Conservation (phyloP, 2,888 invertebrate species). For the Pollenia angustigena region DNA sequence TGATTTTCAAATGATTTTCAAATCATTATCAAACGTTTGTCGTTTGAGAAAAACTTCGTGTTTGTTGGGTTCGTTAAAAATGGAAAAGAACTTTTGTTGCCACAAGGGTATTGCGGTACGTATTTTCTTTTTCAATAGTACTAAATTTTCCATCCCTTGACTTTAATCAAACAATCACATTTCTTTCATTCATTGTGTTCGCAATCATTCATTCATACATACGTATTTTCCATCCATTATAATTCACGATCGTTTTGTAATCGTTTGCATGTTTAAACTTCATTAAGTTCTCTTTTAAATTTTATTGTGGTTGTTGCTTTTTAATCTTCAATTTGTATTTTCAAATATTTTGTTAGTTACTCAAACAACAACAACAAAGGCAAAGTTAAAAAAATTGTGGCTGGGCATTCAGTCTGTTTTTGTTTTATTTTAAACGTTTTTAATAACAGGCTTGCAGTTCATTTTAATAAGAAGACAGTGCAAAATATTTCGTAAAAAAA, state of each 20-base stretch:
- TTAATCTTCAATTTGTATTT: not conserved
- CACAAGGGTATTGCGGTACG: too few relatives aligned
- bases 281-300: constrained; percentile 36
- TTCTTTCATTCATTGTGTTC: constrained; percentile 27
- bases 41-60: too few relatives aligned
- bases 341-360: too few relatives aligned
- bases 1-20: too few relatives aligned
- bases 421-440: constrained; percentile 45
- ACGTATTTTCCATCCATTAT: not conserved
- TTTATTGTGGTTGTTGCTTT: not conserved
- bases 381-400: not conserved
- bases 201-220: not conserved
- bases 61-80: too few relatives aligned
- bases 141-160: too few relatives aligned
- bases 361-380: not conserved
- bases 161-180: constrained; percentile 20
- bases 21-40: too few relatives aligned
- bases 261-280: constrained; percentile 54
- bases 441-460: constrained; percentile 69
- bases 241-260: constrained; percentile 24
- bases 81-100: too few relatives aligned
- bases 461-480: constrained; percentile 27
- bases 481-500: constrained; percentile 29
- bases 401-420: constrained; percentile 61
- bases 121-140: too few relatives aligned